A percentile compares a stretch with the other conserved stretches of the same genome.
These are phyloP conservation scores for Gambelia wislizenii DNA, from an alignment of 2,797 vertebrate species.

Conservation along the genomic window DNA sequence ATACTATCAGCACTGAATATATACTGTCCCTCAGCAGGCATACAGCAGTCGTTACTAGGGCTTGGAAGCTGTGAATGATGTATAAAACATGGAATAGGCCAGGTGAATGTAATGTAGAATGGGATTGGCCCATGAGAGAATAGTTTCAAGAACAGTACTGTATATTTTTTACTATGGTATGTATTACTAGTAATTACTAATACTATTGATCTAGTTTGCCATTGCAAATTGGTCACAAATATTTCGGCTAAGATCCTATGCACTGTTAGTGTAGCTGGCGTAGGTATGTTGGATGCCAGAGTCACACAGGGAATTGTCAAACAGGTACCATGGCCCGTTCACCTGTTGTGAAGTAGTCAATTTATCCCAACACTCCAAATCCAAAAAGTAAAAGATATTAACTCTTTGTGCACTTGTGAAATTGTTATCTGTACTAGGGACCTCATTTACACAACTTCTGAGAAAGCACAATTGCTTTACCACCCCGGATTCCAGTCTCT, in stretches of 20 bases:
- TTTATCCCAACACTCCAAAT: too few species aligned
- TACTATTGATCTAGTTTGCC: constrained; percentile 36
- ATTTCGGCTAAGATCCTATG: not conserved
- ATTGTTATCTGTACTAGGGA: too few species aligned
- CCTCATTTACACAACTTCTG: too few species aligned
- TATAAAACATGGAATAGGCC: constrained; percentile 10
- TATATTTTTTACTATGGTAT: too few species aligned
- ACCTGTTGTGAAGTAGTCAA: too few species aligned
- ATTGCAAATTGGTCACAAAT: not conserved
- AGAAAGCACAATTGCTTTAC: too few species aligned
- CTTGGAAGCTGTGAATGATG: not conserved
- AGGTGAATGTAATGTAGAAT: not conserved
- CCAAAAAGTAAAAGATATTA: too few species aligned
- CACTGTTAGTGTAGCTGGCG: not conserved
- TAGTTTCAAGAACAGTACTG: not conserved
- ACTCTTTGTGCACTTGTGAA: too few species aligned
- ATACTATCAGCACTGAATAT: not conserved
- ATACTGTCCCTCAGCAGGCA: not conserved
- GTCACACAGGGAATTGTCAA: too few species aligned
- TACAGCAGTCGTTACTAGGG: constrained; percentile 19
- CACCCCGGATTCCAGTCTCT: not conserved
- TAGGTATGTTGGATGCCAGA: too few species aligned
- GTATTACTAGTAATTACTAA: too few species aligned
- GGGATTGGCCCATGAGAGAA: not conserved
- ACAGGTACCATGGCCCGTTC: too few species aligned